Base-by-base conservation (phyloP, 2,888 invertebrate species). In the Rutpela maculata region DNA sequence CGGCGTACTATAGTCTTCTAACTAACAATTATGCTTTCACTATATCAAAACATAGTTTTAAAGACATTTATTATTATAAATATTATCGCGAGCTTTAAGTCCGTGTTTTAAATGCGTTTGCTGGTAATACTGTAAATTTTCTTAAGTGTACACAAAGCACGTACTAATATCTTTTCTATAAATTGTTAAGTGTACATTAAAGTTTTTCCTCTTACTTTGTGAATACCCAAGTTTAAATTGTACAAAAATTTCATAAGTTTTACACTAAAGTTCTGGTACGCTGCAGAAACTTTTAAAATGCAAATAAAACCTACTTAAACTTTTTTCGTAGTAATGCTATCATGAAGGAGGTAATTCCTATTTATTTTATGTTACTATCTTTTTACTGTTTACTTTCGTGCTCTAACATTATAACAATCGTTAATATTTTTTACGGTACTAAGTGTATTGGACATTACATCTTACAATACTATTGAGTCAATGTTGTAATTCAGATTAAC, bases 201-300 rank as follows among this genome's bases (percentile, higher is more conserved):
- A 62, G 35, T 62, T 62, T 59, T 62, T 62, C 62, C 31, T 17
- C n/a, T 10, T 62, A 62, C 26, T 62, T 62, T 62, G 62, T 62
- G 26, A 31, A 26, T 62, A 62, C 15, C n/a, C 31, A 22, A 31
- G 35, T 22, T 31, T 50, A 50, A 50, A 22, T 9, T 62, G 62
- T 62, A 62, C 62, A 50, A 50, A 43, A n/a, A 62, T 31, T 62
- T 62, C n/a, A 26, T 11, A 22, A 62, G 62, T 62, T 62, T 62
- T 62, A 62, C n/a, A 31, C 26, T 59, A 59, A 35, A 62, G n/a
- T n/a, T 62, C 31, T n/a, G 62, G n/a, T 35, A 62, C 15, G 1
- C n/a, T 31, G 12, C 35, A n/a, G 31, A 62, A 62, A 17, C 31
- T 62, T 62, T 31, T 17, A 62, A n/a, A 62, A 31, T 62, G 62